These are phyloP conservation scores for Cotesia vestalis DNA, from an alignment of 1,140 invertebrate species.

Conservation along the genomic window DNA sequence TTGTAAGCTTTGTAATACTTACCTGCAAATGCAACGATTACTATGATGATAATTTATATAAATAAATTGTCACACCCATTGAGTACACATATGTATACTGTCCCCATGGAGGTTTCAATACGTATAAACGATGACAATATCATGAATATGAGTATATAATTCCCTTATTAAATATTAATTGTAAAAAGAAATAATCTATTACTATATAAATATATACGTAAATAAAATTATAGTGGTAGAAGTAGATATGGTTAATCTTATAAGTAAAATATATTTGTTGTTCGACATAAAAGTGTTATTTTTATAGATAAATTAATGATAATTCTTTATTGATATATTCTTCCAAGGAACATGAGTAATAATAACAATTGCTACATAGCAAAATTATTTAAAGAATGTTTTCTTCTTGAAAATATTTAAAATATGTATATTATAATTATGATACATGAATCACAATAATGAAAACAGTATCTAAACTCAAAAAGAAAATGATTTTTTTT, in stretches of 20 bases:
- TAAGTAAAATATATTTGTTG: slow-evolving; percentile 47
- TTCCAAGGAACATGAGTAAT: slow-evolving; percentile 20
- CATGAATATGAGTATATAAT: slow-evolving; percentile 45
- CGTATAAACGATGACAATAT: slow-evolving; percentile 54
- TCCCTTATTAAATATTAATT: slow-evolving; percentile 44
- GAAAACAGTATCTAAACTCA: background rate
- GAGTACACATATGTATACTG: background rate
- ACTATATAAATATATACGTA: slow-evolving; percentile 43
- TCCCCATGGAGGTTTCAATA: slow-evolving; percentile 21
- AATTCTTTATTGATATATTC: slow-evolving; percentile 36
- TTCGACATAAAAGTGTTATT: slow-evolving; percentile 52
- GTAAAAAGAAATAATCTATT: slow-evolving; percentile 48
- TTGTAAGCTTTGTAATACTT: slow-evolving; percentile 1
- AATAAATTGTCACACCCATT: slow-evolving; percentile 17
- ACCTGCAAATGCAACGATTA: slow-evolving; percentile 16
- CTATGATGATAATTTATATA: slow-evolving; percentile 4
- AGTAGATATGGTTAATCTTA: slow-evolving; percentile 34
- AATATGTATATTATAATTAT: background rate
- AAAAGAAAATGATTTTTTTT: background rate
- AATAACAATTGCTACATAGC: slow-evolving; percentile 3
- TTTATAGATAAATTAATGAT: slow-evolving; percentile 52
- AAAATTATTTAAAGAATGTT: background rate
- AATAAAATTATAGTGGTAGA: background rate
- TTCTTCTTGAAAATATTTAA: background rate
- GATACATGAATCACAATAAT: background rate